A percentile compares a stretch with the other conserved stretches of the same genome.
These are phyloP conservation scores for Agapornis canus DNA, from an alignment of 2,797 vertebrate genomes.

Conservation along the genomic window DNA sequence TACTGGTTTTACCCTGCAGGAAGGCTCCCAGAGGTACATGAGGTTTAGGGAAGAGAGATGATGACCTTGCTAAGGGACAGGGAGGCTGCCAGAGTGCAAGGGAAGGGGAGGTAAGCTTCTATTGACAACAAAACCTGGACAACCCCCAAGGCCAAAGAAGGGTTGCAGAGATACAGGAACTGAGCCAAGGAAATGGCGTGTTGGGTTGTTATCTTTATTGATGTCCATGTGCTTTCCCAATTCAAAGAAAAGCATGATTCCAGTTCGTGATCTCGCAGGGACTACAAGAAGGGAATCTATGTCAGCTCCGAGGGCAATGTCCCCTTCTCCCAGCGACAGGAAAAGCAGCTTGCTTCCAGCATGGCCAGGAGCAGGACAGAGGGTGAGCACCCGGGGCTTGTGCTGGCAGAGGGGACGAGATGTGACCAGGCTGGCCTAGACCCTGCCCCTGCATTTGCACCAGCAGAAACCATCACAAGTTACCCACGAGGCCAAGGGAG, in stretches of 20 bases:
- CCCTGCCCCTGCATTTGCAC: rapidly evolving
- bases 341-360: background rate
- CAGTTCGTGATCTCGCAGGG: rapidly evolving
- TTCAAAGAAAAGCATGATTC: rapidly evolving
- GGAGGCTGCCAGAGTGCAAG: background rate
- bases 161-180: background rate
- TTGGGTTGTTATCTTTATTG: background rate
- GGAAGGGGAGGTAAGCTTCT: background rate
- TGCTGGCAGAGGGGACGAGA: background rate
- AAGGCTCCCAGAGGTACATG: background rate
- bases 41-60: too few species aligned
- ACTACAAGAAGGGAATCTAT: background rate
- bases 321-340: background rate
- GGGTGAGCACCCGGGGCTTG: background rate
- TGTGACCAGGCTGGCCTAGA: background rate
- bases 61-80: background rate
- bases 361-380: background rate
- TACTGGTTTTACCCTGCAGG: background rate
- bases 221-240: rapidly evolving
- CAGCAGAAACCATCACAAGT: background rate
- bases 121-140: background rate
- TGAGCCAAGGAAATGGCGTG: background rate
- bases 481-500: background rate
- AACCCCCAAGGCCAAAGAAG: background rate
- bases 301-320: rapidly evolving